Conservation (phyloP, 2,797 vertebrate species). For the Urocyon cinereoargenteus region DNA sequence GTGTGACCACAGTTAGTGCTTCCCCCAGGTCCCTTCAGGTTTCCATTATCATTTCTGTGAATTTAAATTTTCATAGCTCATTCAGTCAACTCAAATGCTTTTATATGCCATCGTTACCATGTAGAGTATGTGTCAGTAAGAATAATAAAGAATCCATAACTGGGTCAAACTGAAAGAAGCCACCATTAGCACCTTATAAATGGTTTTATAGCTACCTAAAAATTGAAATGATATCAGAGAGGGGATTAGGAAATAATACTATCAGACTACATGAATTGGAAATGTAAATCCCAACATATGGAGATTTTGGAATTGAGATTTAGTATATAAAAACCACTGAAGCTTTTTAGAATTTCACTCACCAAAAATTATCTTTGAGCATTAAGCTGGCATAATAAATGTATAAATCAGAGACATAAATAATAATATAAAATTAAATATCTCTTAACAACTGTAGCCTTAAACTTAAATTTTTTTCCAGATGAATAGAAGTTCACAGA, state of each 20-base stretch:
- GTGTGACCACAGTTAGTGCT: background rate
- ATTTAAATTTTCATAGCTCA: background rate
- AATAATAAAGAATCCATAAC: background rate
- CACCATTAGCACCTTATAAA: slow-evolving; percentile 12
- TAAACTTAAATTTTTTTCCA: slow-evolving; percentile 69
- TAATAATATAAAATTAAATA: slow-evolving; percentile 66
- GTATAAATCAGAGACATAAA: slow-evolving; percentile 60
- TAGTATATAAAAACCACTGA: slow-evolving; percentile 63
- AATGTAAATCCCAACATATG: slow-evolving; percentile 57
- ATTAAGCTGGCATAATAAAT: slow-evolving; percentile 54
- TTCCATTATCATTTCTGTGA: slow-evolving; percentile 43
- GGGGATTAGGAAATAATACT: slow-evolving; percentile 47
- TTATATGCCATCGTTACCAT: background rate
- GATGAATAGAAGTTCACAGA: slow-evolving; percentile 66
- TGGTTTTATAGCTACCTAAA: slow-evolving; percentile 47
- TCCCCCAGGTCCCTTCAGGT: background rate
- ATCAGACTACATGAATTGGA: background rate
- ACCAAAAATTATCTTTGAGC: slow-evolving; percentile 66
- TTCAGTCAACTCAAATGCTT: slow-evolving; percentile 24
- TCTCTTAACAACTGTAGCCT: slow-evolving; percentile 53
- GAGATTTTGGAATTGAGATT: slow-evolving; percentile 54
- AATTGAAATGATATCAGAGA: slow-evolving; percentile 39
- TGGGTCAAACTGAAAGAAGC: slow-evolving; percentile 39
- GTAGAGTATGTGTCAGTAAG: background rate
- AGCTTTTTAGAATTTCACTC: slow-evolving; percentile 59